phyloP scores from a whole-genome alignment of 2,888 invertebrate species.

The Oligia strigilis region DNA sequence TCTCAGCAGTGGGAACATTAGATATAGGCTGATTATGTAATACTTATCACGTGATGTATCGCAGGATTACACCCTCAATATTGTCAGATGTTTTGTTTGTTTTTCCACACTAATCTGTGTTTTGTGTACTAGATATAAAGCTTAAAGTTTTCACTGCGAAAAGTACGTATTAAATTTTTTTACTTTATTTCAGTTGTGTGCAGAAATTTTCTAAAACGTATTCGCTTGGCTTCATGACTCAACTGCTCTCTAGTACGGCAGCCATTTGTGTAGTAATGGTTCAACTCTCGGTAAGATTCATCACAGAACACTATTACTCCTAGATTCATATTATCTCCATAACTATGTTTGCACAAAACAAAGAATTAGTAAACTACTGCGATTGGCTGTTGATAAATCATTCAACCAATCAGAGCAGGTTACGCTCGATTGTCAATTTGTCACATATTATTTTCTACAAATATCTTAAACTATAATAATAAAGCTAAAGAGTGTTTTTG shows the following conservation, averaged over 20 bases:
- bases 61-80: slow-evolving; percentile 86
- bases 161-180: slow-evolving; percentile 26
- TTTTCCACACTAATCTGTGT: slow-evolving; percentile 82
- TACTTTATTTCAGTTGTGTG: slow-evolving; percentile 79
- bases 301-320: too few relatives aligned
- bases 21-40: too few relatives aligned
- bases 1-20: too few relatives aligned
- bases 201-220: slow-evolving; percentile 85
- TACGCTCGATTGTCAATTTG: too few relatives aligned
- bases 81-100: slow-evolving; percentile 79
- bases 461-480: too few relatives aligned
- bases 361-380: too few relatives aligned
- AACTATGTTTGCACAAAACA: not conserved
- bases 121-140: slow-evolving; percentile 46
- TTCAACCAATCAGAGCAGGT: too few relatives aligned
- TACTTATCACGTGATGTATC: slow-evolving; percentile 68
- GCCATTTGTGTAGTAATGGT: slow-evolving; percentile 88
- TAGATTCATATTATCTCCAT: not conserved
- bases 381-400: too few relatives aligned
- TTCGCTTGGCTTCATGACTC: slow-evolving; percentile 88
- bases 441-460: too few relatives aligned
- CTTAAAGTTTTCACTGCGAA: slow-evolving; percentile 68
- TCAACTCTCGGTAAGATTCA: slow-evolving; percentile 17
- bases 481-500: too few relatives aligned
- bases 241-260: slow-evolving; percentile 87